Conservation (phyloP, 1,140 invertebrate species). For the Ips typographus region DNA sequence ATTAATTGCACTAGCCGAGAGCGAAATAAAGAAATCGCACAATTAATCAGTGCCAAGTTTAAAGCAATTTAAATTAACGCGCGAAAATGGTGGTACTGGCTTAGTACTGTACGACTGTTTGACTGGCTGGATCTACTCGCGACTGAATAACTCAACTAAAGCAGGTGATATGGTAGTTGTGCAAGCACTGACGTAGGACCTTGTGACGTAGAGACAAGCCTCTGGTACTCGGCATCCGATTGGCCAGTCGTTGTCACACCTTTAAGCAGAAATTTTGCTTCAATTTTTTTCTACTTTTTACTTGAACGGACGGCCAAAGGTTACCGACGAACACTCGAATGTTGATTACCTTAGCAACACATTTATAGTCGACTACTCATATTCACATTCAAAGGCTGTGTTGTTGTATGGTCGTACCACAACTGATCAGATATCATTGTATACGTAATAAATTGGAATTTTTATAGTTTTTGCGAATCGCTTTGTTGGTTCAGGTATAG, state of each 20-base stretch:
- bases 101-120: conserved; percentile 14
- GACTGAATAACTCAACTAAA: conserved; percentile 28
- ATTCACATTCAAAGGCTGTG: neutral
- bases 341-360: conserved; percentile 24
- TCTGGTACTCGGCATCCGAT: conserved; percentile 17
- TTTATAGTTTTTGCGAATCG: too few species aligned
- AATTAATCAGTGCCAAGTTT: conserved; percentile 21
- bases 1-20: conserved; percentile 18
- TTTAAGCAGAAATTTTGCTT: conserved; percentile 22
- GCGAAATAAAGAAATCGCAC: conserved; percentile 18
- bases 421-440: too few species aligned
- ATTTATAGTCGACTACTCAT: neutral
- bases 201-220: conserved; percentile 37
- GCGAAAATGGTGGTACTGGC: conserved; percentile 18
- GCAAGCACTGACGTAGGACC: conserved; percentile 28
- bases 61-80: conserved; percentile 23
- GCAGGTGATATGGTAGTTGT: conserved; percentile 36
- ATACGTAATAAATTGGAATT: too few species aligned
- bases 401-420: too few species aligned
- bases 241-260: conserved; percentile 33
- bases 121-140: conserved; percentile 28
- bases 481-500: too few species aligned
- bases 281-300: conserved; percentile 18
- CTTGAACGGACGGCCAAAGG: conserved; percentile 2
- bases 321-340: neutral